These are phyloP conservation scores for Reticulitermes lucifugus DNA, from an alignment of 2,888 invertebrate genomes.

Conservation along the genomic window DNA sequence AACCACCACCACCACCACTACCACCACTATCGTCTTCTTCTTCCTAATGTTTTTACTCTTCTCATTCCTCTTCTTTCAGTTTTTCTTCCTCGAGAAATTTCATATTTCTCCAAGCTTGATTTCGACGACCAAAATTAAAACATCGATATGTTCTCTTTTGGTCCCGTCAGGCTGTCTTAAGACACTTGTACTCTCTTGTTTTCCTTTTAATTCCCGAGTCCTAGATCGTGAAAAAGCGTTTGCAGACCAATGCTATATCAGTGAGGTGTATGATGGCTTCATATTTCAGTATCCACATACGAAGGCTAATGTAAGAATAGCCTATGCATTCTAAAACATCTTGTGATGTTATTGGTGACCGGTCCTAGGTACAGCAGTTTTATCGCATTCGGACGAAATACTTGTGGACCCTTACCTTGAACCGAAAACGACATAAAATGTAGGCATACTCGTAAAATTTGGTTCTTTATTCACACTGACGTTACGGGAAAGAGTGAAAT, in stretches of 20 bases:
- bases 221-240: too few relatives aligned
- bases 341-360: not conserved
- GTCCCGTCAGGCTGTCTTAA: too few relatives aligned
- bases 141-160: too few relatives aligned
- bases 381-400: not conserved
- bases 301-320: not conserved
- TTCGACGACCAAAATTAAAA: too few relatives aligned
- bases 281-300: not conserved
- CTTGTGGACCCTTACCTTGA: not conserved
- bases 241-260: not conserved
- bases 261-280: not conserved
- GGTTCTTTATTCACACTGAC: not conserved
- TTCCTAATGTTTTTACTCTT: too few relatives aligned
- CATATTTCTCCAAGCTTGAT: too few relatives aligned
- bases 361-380: not conserved
- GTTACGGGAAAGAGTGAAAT: not conserved
- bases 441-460: not conserved
- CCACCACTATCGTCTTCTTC: too few relatives aligned
- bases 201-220: too few relatives aligned
- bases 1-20: too few relatives aligned
- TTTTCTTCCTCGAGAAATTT: too few relatives aligned
- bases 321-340: not conserved
- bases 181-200: too few relatives aligned
- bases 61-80: too few relatives aligned
- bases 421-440: not conserved